Conservation (phyloP, 2,797 vertebrate species). For the Characodon lateralis region DNA sequence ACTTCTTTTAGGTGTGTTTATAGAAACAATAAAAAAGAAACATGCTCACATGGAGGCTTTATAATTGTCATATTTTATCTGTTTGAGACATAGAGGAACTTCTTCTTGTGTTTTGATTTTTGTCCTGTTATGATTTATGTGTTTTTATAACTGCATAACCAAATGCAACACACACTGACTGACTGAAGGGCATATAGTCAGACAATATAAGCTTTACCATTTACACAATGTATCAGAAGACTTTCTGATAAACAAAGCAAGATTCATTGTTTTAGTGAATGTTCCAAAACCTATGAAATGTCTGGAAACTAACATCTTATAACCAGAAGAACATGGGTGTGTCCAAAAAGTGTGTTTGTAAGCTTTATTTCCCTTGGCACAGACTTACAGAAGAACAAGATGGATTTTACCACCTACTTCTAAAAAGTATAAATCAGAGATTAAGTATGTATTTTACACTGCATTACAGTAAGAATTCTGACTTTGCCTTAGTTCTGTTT, state of each 20-base stretch:
- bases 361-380: conserved; percentile 33
- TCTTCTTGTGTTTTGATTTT: conserved; percentile 48
- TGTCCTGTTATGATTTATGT: conserved; percentile 52
- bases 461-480: conserved; percentile 32
- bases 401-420: conserved; percentile 21
- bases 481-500: conserved; percentile 61
- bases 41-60: conserved; percentile 58
- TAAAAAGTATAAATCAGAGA: conserved; percentile 19
- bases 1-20: conserved; percentile 65
- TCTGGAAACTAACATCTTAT: conserved; percentile 7
- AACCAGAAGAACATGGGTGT: conserved; percentile 9
- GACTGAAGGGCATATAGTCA: conserved; percentile 40
- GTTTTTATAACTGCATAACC: conserved; percentile 60
- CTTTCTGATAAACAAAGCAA: conserved; percentile 27
- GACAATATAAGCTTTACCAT: conserved; percentile 65
- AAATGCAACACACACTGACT: conserved; percentile 45
- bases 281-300: conserved; percentile 8
- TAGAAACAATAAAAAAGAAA: conserved; percentile 43
- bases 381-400: conserved; percentile 13
- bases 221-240: conserved; percentile 17
- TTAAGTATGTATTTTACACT: conserved; percentile 28
- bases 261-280: conserved; percentile 20
- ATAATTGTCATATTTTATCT: conserved; percentile 63
- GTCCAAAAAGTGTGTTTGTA: conserved; percentile 13
- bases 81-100: conserved; percentile 49